Conservation (phyloP, 1,140 invertebrate species). For the Brachionus sp. region DNA sequence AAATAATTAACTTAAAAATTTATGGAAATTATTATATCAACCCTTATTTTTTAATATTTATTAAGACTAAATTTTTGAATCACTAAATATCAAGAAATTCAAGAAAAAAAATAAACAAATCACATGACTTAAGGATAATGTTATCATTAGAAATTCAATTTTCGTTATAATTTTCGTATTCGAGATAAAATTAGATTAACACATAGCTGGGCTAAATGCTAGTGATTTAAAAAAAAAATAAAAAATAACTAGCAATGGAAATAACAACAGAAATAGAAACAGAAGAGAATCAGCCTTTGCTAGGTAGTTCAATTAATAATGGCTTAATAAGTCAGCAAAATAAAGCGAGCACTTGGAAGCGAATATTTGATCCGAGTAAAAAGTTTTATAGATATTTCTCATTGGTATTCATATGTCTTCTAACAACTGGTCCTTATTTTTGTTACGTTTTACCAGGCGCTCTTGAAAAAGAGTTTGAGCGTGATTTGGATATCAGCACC, state of each 20-base stretch:
- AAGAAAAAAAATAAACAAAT: not conserved
- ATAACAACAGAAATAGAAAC: not conserved
- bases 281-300: not conserved
- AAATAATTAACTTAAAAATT: too few relatives aligned
- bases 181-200: not conserved
- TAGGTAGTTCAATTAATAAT: slow-evolving; percentile 2
- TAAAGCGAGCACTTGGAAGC: not conserved
- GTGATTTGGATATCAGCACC: slow-evolving; percentile 20
- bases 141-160: not conserved
- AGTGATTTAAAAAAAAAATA: not conserved
- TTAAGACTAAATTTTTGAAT: not conserved
- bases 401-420: slow-evolving; percentile 26
- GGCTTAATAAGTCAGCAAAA: not conserved
- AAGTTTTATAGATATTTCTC: slow-evolving; percentile 25
- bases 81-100: not conserved
- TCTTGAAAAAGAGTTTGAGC: slow-evolving; percentile 23
- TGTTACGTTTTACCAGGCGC: slow-evolving; percentile 43
- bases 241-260: not conserved
- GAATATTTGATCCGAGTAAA: not conserved
- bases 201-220: too few relatives aligned
- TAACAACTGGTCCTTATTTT: slow-evolving; percentile 42
- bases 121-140: not conserved
- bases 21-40: too few relatives aligned
- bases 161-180: not conserved
- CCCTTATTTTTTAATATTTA: too few relatives aligned